These are phyloP conservation scores for Aselliscus stoliczkanus DNA, from an alignment of 2,797 vertebrate genomes.

Conservation along the genomic window DNA sequence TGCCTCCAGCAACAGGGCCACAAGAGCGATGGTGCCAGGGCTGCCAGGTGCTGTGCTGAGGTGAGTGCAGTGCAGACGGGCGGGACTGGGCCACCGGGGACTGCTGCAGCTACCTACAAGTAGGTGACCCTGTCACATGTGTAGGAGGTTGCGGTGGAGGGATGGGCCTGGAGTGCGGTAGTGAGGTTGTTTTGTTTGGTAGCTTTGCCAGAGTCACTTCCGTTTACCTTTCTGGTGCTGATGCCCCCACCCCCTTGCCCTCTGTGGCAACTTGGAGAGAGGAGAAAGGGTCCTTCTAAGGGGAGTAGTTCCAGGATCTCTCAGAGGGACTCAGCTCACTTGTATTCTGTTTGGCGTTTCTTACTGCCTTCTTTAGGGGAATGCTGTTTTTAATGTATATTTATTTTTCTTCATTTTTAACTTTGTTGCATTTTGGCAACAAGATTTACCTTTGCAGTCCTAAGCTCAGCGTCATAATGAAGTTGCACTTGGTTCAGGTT, in stretches of 20 bases:
- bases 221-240: conserved; percentile 59
- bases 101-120: conserved; percentile 88
- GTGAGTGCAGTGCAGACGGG: conserved; percentile 85
- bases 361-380: conserved; percentile 44
- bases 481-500: conserved; percentile 48
- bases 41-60: conserved; percentile 76
- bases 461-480: conserved; percentile 36
- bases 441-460: conserved; percentile 52
- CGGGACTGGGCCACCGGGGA: conserved; percentile 79
- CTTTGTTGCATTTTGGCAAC: conserved; percentile 75
- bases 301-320: not conserved
- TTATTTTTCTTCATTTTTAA: conserved; percentile 57
- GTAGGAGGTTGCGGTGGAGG: conserved; percentile 73
- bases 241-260: not conserved
- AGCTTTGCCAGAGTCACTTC: conserved; percentile 59
- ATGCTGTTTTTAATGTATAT: conserved; percentile 71
- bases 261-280: not conserved
- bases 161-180: not conserved
- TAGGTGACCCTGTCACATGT: conserved; percentile 91
- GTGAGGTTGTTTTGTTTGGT: not conserved
- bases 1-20: conserved; percentile 73
- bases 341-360: conserved; percentile 32
- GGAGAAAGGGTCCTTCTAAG: not conserved
- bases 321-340: conserved; percentile 7
- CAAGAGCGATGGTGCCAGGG: conserved; percentile 84